These are phyloP conservation scores for Nineta flava DNA, from an alignment of 2,888 invertebrate genomes.

Conservation along the genomic window DNA sequence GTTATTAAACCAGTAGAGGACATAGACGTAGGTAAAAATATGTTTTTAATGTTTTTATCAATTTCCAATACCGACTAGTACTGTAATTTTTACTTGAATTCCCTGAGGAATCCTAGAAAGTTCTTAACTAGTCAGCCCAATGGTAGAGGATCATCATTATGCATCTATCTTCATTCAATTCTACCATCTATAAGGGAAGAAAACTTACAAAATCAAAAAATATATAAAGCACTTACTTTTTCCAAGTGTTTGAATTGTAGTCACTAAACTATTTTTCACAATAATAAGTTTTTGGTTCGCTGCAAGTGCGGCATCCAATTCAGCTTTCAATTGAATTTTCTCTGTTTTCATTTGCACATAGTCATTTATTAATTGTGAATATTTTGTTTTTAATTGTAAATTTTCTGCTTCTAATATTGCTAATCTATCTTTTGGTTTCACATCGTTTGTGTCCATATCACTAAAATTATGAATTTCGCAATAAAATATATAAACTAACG, in stretches of 20 bases:
- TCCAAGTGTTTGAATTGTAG: background rate
- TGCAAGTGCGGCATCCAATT: background rate
- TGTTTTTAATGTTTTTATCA: too few species aligned
- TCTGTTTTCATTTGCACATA: background rate
- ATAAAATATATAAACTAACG: too few species aligned
- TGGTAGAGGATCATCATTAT: too few species aligned
- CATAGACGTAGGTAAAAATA: too few species aligned
- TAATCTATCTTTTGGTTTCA: background rate
- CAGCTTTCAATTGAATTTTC: slow-evolving; percentile 2
- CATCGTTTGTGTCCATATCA: background rate
- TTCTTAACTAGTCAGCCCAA: too few species aligned
- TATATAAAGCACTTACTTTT: slow-evolving; percentile 3
- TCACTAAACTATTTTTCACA: slow-evolving; percentile 1
- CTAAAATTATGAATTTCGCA: background rate
- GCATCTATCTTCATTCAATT: too few species aligned
- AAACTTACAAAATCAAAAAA: background rate
- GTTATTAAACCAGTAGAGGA: too few species aligned
- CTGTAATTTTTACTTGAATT: too few species aligned
- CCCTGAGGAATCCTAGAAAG: too few species aligned
- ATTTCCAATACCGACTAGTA: too few species aligned
- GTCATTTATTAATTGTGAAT: background rate
- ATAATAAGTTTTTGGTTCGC: slow-evolving; percentile 2
- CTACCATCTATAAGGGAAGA: too few species aligned
- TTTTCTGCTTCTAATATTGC: slow-evolving; percentile 1
- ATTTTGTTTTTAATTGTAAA: slow-evolving; percentile 1